A percentile compares a stretch with the other conserved stretches of the same genome.
These are phyloP conservation scores for Drosophila anceps DNA, from an alignment of 2,888 invertebrate genomes.

Conservation along the genomic window DNA sequence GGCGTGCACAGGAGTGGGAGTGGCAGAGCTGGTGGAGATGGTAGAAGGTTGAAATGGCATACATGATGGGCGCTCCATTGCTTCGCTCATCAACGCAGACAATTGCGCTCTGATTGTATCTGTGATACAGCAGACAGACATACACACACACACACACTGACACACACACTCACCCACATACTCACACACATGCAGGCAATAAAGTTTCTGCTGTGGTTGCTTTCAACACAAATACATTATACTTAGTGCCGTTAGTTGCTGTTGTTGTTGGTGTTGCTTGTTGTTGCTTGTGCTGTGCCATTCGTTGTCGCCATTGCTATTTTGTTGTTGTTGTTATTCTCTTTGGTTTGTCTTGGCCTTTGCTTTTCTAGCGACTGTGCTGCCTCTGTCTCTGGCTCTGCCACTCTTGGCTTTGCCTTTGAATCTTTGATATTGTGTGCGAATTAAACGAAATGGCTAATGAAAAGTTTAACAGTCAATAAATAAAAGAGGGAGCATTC, in stretches of 20 bases:
- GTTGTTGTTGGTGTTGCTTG: conserved; percentile 38
- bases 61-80: conserved; percentile 53
- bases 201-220: conserved; percentile 74
- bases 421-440: conserved; percentile 76
- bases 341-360: conserved; percentile 18
- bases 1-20: conserved; percentile 1
- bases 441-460: conserved; percentile 81
- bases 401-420: conserved; percentile 43
- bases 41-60: conserved; percentile 25
- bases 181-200: conserved; percentile 55
- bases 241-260: conserved; percentile 67
- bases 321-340: conserved; percentile 16
- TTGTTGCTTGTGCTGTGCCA: conserved; percentile 29
- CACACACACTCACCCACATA: conserved; percentile 15
- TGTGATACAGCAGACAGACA: conserved; percentile 42
- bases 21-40: neutral
- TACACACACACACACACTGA: conserved; percentile 13
- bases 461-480: conserved; percentile 82
- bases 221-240: conserved; percentile 79
- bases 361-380: conserved; percentile 24
- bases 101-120: conserved; percentile 79
- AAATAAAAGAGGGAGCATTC: conserved; percentile 65
- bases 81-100: conserved; percentile 76
- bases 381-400: conserved; percentile 6
- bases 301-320: conserved; percentile 48